Base-by-base conservation (phyloP, 2,888 invertebrate species). In the Protophormia terraenovae region DNA sequence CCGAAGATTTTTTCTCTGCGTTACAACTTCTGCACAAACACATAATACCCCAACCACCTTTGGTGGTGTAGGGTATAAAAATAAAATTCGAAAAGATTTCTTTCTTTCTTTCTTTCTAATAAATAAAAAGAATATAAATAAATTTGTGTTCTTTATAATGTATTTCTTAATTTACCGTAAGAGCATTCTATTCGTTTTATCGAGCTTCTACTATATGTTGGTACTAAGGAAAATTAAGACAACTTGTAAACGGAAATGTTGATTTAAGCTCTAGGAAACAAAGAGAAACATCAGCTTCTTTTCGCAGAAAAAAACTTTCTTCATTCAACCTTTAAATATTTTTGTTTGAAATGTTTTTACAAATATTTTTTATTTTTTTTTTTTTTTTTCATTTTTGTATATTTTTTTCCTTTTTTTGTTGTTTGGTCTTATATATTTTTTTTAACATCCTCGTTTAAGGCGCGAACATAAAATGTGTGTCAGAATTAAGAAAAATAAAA, bases 391-490 rank as follows among this genome's bases (percentile, higher is more conserved):
- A 12, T n/a, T n/a, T n/a, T n/a, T n/a, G n/a, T n/a, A n/a, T n/a
- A 12, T 22, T 62, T 62, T 64, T 7, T 64, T 41, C 24, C 24
- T 53, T 53, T 53, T 24, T 24, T 22, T 8, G 7, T 55, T n/a
- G 14, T 16, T 24, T 41, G n/a, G n/a, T n/a, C n/a, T 27, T 32
- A n/a, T 45, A 3, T 27, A 45, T 27, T n/a, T 22, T 64, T 19
- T 27, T n/a, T 27, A 29, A 72, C 71, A 55, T 38, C 71, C 71
- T 41, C 24, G 35, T 6, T 55, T 41, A 55, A 58, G 75, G 64
- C 53, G 55, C 64, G 53, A 76, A 76, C 75, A 76, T 29, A 50
- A 64, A 76, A 64, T 64, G 29, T 58, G 19, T 50, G 32, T 47
- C 19, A 35, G 19, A 27, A 24, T 41, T 41, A 14, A 67, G 27